A percentile compares a stretch with the other conserved stretches of the same genome.
These are phyloP conservation scores for Nipponacmea schrenckii DNA, from an alignment of 2,888 invertebrate species.

Conservation along the genomic window DNA sequence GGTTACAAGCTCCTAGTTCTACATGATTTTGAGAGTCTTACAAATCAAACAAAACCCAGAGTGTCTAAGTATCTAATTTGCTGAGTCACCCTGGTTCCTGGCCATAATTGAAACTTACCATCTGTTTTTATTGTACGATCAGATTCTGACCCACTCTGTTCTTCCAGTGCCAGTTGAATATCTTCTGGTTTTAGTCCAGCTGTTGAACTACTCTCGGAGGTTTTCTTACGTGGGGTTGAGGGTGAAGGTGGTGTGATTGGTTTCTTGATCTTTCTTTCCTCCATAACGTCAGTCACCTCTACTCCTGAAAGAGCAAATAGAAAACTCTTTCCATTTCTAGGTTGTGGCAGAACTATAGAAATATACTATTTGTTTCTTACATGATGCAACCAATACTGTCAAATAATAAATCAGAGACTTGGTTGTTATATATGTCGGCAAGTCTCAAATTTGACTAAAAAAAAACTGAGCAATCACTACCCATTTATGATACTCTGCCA, in stretches of 20 bases:
- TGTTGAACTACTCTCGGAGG: neutral
- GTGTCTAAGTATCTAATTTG: constrained; percentile 15
- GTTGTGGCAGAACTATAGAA: no score
- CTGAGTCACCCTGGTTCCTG: constrained; percentile 25
- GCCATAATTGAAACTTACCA: constrained; percentile 23
- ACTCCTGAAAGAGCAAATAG: constrained; percentile 26
- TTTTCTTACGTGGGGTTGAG: neutral
- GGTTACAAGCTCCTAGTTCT: no score
- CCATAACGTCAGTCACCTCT: constrained; percentile 43
- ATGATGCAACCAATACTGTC: no score
- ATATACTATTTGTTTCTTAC: no score
- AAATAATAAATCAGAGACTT: no score
- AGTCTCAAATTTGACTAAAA: no score
- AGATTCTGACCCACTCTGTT: constrained; percentile 32
- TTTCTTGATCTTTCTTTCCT: constrained; percentile 31
- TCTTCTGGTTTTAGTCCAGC: neutral
- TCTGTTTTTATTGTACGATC: constrained; percentile 25
- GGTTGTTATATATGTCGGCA: no score
- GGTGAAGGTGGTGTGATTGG: neutral
- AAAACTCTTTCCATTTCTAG: no score
- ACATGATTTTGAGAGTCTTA: no score
- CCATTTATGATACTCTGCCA: no score
- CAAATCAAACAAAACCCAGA: constrained; percentile 17
- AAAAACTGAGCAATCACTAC: no score
- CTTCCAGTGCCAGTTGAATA: neutral